These are phyloP conservation scores for Ormyrus thymus DNA, from an alignment of 2,888 invertebrate species.

Conservation along the genomic window DNA sequence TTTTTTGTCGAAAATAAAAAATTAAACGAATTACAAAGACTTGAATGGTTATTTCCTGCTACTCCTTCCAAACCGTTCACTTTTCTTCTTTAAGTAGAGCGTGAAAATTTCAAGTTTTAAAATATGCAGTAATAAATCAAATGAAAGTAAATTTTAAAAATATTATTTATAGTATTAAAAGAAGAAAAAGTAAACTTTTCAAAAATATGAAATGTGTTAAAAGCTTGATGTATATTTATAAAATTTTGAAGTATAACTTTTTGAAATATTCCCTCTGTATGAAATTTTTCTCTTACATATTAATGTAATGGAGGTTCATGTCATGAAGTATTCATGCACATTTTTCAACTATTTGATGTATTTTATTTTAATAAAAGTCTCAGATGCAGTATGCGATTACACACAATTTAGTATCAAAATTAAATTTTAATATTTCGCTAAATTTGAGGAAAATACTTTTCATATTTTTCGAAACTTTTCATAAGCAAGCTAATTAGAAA, in stretches of 20 bases:
- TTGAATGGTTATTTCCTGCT: too few relatives aligned
- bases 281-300: conserved; percentile 43
- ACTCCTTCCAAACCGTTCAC: too few relatives aligned
- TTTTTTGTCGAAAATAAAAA: too few relatives aligned
- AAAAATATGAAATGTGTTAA: too few relatives aligned
- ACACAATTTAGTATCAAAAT: conserved; percentile 3
- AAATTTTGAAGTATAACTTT: conserved; percentile 5
- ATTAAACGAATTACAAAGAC: too few relatives aligned
- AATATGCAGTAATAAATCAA: too few relatives aligned
- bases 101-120: too few relatives aligned
- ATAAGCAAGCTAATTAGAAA: too few relatives aligned
- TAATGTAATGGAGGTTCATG: conserved; percentile 30
- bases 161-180: too few relatives aligned
- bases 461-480: not conserved
- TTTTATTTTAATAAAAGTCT: conserved; percentile 17
- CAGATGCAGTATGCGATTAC: not conserved
- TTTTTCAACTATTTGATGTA: conserved; percentile 30
- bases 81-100: too few relatives aligned
- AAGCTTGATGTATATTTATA: not conserved
- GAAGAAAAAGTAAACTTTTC: too few relatives aligned
- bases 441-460: not conserved
- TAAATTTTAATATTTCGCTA: not conserved
- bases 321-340: conserved; percentile 39
- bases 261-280: conserved; percentile 8
- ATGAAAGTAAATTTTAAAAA: too few relatives aligned